Percentiles rank a stretch among this genome's conserved stretches.
Conservation (phyloP, 1,140 invertebrate species). For the Acromyrmex charruanus region DNA sequence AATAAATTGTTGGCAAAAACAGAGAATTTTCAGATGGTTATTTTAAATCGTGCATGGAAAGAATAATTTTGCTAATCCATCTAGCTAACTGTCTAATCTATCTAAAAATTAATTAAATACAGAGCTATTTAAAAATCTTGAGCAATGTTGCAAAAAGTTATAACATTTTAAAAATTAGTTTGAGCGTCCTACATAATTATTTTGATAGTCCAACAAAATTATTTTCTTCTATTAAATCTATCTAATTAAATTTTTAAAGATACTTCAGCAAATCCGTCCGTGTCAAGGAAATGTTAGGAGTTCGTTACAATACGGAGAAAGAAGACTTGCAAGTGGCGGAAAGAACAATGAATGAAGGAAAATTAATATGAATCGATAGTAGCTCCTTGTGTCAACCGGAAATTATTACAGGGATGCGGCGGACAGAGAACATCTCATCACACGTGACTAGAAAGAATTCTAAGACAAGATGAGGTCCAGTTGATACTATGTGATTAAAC, state of each 20-base stretch:
- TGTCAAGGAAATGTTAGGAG: not conserved
- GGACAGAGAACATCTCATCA: not conserved
- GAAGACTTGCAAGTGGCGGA: not conserved
- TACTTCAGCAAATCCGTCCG: no score
- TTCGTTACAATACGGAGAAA: not conserved
- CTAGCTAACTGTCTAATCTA: no score
- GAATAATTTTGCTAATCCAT: no score
- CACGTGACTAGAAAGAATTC: conserved; percentile 39
- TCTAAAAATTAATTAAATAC: no score
- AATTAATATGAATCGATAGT: conserved; percentile 38
- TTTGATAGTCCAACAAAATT: no score
- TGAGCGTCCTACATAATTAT: no score
- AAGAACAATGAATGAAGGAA: not conserved
- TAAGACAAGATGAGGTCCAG: not conserved
- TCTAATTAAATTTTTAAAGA: no score
- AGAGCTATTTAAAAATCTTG: no score
- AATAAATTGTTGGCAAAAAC: conserved; percentile 32
- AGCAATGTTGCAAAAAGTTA: no score
- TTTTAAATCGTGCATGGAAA: conserved; percentile 10
- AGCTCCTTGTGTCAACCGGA: not conserved
- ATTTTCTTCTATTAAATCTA: no score
- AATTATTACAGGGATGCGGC: not conserved
- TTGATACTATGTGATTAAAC: not conserved
- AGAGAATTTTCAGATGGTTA: not conserved
- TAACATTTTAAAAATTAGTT: no score